Conservation (phyloP, 2,797 vertebrate species). For the Sebastes hubbsi region DNA sequence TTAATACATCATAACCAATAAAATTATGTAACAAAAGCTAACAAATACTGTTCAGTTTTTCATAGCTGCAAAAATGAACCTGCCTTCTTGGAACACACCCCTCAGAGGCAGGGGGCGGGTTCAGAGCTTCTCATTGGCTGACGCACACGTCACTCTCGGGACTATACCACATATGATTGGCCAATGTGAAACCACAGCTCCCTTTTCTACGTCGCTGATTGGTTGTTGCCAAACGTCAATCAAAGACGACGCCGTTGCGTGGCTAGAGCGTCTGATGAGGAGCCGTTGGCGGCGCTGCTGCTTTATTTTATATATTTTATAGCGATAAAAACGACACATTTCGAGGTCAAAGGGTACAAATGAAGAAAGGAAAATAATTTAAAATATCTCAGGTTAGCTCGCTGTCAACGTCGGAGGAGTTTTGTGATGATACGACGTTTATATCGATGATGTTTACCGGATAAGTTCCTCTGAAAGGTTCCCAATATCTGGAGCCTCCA, state of each 20-base stretch:
- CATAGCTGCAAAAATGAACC: slow-evolving; percentile 33
- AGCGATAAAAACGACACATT: slow-evolving; percentile 27
- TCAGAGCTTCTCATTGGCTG: slow-evolving; percentile 33
- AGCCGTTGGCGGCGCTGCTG: neutral
- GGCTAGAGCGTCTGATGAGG: slow-evolving; percentile 44
- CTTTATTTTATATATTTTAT: slow-evolving; percentile 55
- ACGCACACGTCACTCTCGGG: neutral
- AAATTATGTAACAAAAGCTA: slow-evolving; percentile 17
- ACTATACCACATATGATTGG: slow-evolving; percentile 47
- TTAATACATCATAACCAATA: neutral
- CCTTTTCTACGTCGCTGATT: slow-evolving; percentile 28
- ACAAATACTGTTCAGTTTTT: neutral
- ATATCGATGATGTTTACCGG: slow-evolving; percentile 60
- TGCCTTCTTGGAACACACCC: slow-evolving; percentile 23
- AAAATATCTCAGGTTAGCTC: neutral
- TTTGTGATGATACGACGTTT: slow-evolving; percentile 34
- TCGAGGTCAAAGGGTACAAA: slow-evolving; percentile 7
- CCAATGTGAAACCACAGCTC: neutral
- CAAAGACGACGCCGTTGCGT: slow-evolving; percentile 39
- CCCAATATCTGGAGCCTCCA: slow-evolving; percentile 27
- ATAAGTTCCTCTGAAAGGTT: slow-evolving; percentile 34
- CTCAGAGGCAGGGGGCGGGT: neutral
- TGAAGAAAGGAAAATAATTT: slow-evolving; percentile 17
- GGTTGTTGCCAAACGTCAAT: slow-evolving; percentile 45
- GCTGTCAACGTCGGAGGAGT: neutral